Conservation (phyloP, 2,113 vertebrate genomes). For the Sialia sialis region DNA sequence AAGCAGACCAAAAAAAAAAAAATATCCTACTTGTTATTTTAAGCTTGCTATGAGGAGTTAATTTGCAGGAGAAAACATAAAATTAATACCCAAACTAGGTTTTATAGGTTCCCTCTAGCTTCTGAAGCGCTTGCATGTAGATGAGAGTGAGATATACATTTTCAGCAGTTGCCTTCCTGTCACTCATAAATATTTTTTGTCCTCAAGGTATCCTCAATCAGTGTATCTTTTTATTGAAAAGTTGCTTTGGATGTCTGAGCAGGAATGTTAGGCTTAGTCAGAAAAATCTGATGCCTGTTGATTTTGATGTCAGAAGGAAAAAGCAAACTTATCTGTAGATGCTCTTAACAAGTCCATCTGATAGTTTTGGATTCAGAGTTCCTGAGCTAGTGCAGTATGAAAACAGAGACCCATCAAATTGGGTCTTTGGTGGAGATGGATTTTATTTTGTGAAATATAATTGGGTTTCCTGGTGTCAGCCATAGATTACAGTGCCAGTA, state of each 20-base stretch:
- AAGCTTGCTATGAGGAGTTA: neutral
- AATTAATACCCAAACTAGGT: neutral
- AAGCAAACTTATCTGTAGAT: neutral
- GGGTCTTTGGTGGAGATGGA: neutral
- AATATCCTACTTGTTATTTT: neutral
- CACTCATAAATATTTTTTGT: neutral
- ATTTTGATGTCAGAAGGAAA: neutral
- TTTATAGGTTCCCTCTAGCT: neutral
- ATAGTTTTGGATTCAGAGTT: neutral
- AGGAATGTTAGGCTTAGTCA: neutral
- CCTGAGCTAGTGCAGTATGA: neutral
- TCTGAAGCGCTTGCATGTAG: neutral
- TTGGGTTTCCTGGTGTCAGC: neutral
- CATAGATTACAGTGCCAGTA: neutral
- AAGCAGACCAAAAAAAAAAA: neutral
- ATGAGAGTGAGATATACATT: neutral
- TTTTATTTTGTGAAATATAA: neutral
- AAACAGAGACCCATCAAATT: neutral
- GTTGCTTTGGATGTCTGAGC: neutral
- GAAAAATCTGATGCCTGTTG: neutral
- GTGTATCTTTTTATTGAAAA: neutral
- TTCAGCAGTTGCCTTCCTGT: neutral
- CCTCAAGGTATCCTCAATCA: neutral
- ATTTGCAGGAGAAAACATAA: neutral
- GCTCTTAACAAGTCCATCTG: neutral